Conservation (phyloP, 1,140 invertebrate genomes). For the Apis dorsata region DNA sequence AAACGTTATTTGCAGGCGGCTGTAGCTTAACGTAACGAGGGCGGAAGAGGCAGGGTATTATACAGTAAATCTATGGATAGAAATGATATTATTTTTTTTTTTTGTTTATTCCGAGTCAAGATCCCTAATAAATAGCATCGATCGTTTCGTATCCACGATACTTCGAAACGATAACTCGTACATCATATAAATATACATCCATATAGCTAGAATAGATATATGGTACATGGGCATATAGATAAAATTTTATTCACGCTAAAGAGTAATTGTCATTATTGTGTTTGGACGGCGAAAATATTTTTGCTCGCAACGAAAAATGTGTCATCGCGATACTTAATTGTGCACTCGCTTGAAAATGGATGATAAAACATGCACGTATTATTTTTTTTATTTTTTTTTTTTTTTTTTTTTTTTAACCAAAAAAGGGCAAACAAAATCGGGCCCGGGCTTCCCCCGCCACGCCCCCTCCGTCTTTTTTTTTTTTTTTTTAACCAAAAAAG, state of each 20-base stretch:
- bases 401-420: no score
- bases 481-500: no score
- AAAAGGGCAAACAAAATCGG: no score
- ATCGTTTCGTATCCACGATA: not conserved
- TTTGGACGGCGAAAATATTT: slow-evolving; percentile 17
- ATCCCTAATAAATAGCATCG: not conserved
- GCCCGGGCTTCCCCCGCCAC: no score
- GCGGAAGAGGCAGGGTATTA: not conserved
- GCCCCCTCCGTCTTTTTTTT: no score
- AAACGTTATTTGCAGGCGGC: not conserved
- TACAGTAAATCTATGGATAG: slow-evolving; percentile 1
- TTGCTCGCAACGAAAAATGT: not conserved
- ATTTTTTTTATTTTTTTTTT: not conserved
- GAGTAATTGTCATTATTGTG: not conserved
- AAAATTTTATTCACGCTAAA: not conserved
- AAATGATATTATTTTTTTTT: slow-evolving; percentile 21
- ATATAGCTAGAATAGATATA: not conserved
- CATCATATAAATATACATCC: slow-evolving; percentile 20
- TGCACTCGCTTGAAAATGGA: not conserved
- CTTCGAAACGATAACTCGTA: not conserved
- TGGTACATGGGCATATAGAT: not conserved
- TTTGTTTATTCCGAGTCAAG: slow-evolving; percentile 25
- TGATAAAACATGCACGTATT: not conserved
- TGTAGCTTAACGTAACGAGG: not conserved
- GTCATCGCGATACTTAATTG: not conserved